Evolutionary conservation across 2,113 vertebrate genomes (phyloP).

Genomic region (Penelope pileata): DNA sequence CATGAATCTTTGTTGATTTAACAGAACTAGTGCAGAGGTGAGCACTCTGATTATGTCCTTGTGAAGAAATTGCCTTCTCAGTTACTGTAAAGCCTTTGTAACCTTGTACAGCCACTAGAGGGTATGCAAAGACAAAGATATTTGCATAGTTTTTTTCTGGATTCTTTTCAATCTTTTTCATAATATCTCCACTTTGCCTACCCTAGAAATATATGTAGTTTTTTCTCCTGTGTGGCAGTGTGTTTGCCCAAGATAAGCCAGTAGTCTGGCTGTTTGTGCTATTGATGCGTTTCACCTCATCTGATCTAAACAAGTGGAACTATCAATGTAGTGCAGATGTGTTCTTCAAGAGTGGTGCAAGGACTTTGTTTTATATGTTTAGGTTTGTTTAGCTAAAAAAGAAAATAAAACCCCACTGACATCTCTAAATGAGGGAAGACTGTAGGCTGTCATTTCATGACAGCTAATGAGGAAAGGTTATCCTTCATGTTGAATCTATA

Average conservation of each 20-base stretch:
- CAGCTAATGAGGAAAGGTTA: neutral
- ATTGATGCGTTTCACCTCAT: conserved; percentile 6
- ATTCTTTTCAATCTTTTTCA: neutral
- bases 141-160: neutral
- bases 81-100: neutral
- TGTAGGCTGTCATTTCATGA: neutral
- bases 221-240: neutral
- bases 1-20: neutral
- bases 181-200: neutral
- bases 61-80: neutral
- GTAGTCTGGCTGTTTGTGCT: neutral
- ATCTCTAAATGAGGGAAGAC: neutral
- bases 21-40: neutral
- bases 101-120: conserved; percentile 34
- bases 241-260: conserved; percentile 58
- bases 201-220: neutral
- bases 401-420: neutral
- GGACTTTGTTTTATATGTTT: neutral
- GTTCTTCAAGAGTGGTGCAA: neutral
- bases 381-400: neutral
- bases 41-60: neutral
- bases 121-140: conserved; percentile 15
- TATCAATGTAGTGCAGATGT: neutral
- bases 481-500: neutral
- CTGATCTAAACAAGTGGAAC: conserved; percentile 21